Base-by-base conservation (phyloP, 2,113 vertebrate genomes). In the Pygoscelis antarcticus region DNA sequence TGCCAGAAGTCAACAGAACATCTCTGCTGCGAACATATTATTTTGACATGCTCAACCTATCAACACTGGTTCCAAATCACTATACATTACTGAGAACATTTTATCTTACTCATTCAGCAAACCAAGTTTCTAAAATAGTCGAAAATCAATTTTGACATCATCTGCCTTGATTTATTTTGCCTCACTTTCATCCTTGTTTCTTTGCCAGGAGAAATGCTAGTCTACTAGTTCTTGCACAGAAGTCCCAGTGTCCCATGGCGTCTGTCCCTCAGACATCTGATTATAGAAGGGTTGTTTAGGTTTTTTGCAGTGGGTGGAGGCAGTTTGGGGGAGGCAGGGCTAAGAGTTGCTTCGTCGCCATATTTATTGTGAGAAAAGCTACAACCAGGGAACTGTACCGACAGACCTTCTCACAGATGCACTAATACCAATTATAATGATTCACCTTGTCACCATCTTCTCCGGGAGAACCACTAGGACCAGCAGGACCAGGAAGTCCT, bases 381-480 rank as follows among this genome's bases (percentile, higher is more conserved):
- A 82, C 52, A 54, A 49, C 22, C 55, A 77, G 51, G 84, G 32
- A 58, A 36, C n/a, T 47, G 18, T 57, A 30, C 64, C 58, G 27
- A 32, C 26, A 77, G 34, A 62, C 22, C 36, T 74, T 93, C 49
- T 54, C 15, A 61, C 11, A 83, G 29, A 52, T 25, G 62, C 30
- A 77, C 25, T 62, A 40, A 52, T 23, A 30, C 9, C 7, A 61
- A 20, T 57, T 58, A 52, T 11, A 83, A 82, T n/a, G 40, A 96
- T 96, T 91, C 57, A 99, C 99, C 99, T 99, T 99, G 98, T 99
- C 99, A 80, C 99, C 99, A 9, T 99, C 99, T 97, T 99, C 99
- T 97, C 99, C 99, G 1, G 99, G 99, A 91, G 99, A 99, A 36
- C 99, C 99, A 44, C 99, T 99, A 19, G 99, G 99, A 66, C 99